phyloP scores from a whole-genome alignment of 2,888 invertebrate genomes.

The Luffia ferchaultella region DNA sequence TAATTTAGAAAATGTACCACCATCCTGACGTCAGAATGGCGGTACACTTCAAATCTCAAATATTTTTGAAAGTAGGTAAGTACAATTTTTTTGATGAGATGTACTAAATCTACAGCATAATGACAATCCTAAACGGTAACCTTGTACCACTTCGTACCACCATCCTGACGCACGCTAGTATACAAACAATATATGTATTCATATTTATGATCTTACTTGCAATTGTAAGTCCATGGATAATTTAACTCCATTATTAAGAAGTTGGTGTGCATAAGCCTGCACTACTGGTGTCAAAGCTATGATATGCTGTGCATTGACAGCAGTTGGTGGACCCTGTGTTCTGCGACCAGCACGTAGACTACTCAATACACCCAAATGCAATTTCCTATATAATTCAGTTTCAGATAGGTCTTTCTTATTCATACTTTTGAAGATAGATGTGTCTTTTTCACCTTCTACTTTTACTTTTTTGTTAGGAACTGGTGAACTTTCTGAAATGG shows the following conservation, averaged over 20 bases:
- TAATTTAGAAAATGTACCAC: no score
- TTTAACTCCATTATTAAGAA: conserved; percentile 35
- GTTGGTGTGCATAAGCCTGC: conserved; percentile 41
- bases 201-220: conserved; percentile 28
- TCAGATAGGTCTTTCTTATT: conserved; percentile 29
- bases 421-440: conserved; percentile 28
- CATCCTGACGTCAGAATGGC: no score
- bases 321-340: conserved; percentile 61
- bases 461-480: conserved; percentile 46
- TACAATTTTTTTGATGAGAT: no score
- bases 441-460: conserved; percentile 33
- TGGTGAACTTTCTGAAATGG: conserved; percentile 36
- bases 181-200: no score
- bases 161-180: no score
- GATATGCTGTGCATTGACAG: conserved; percentile 71
- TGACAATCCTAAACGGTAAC: no score
- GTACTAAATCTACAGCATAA: no score
- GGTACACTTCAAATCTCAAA: no score
- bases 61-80: no score
- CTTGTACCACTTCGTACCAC: no score
- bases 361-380: conserved; percentile 27
- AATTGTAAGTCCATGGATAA: conserved; percentile 42
- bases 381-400: conserved; percentile 38
- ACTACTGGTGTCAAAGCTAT: conserved; percentile 52
- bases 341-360: conserved; percentile 64